Percentiles rank a stretch among this genome's conserved stretches.
phyloP scores from a whole-genome alignment of 2,113 vertebrate species.

The Hyaena hyaena region DNA sequence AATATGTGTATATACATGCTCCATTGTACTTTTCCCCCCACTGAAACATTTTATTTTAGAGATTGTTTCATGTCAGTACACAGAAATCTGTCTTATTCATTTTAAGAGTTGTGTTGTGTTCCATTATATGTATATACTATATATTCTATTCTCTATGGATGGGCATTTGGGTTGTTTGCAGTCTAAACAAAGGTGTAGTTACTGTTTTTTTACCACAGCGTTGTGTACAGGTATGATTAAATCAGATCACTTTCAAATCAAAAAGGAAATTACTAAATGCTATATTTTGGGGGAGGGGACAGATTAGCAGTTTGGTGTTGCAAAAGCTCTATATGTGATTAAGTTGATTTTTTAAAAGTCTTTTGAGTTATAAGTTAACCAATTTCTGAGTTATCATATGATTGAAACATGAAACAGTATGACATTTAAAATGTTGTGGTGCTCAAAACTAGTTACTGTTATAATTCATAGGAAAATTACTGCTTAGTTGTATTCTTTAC shows the following conservation, averaged over 20 bases:
- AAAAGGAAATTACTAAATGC: constrained; percentile 10
- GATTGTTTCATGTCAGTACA: neutral
- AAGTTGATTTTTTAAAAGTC: neutral
- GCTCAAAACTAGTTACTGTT: constrained; percentile 30
- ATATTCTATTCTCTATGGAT: neutral
- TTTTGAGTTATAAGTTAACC: neutral
- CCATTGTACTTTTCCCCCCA: neutral
- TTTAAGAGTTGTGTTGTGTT: neutral
- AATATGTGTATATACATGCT: neutral
- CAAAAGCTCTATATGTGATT: constrained; percentile 28
- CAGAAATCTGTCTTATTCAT: neutral
- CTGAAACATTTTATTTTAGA: constrained; percentile 8
- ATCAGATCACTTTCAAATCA: constrained; percentile 13
- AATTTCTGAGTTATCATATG: constrained; percentile 22
- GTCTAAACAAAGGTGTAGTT: neutral
- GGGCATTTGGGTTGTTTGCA: neutral
- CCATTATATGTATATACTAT: neutral
- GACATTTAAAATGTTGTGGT: neutral
- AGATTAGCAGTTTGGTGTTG: neutral
- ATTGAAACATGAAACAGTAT: constrained; percentile 19
- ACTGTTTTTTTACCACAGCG: neutral
- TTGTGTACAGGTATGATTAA: neutral
- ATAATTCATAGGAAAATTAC: constrained; percentile 23
- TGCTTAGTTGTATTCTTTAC: neutral
- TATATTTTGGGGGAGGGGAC: neutral